Base-by-base conservation (phyloP, 2,797 vertebrate genomes). In the Myoxocephalus aenaeus region DNA sequence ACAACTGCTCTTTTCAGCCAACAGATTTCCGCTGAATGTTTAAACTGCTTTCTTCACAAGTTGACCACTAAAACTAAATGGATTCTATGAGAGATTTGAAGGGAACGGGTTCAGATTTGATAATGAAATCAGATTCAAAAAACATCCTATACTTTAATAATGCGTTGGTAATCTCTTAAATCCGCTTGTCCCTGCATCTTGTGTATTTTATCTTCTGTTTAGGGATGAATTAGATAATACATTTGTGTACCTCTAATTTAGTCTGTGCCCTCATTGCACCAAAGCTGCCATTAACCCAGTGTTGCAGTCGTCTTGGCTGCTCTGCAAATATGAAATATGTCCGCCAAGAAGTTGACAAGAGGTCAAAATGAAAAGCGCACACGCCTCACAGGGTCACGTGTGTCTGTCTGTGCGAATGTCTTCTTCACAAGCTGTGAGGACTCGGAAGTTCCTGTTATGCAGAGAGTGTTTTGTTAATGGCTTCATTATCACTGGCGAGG, bases 401-500 rank as follows among this genome's bases (percentile, higher is more conserved):
- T 66, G 73, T 73, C 22, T 80, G 13, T 71, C 22, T 73, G 40
- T 56, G 64, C n/a, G n/a, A 63, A 34, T 36, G n/a, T 80, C 50
- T 72, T 77, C 75, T 34, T 77, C 58, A 85, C 64, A 74, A 38
- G 38, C 38, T 80, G 40, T 44, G 59, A 27, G 56, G 53, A 58
- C 53, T 77, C 70, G 32, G 68, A 46, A 84, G 44, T 68, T 73
- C 73, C 36, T 73, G 27, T 67, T 75, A 53, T 46, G 62, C 63
- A 68, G 17, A 81, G 34, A 82, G 54, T 36, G 72, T 7, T 70
- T 66, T 73, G 22, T 72, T 56, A 70, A 71, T 59, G 59, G 48
- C 27, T 63, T 67, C 65, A 46, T 72, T 86, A 29, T 73, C 42
- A 32, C 25, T 79, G 62, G 63, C 44, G 68, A 65, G 46, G 15